Base-by-base conservation (phyloP, 2,797 vertebrate genomes). In the Tenualosa ilisha region DNA sequence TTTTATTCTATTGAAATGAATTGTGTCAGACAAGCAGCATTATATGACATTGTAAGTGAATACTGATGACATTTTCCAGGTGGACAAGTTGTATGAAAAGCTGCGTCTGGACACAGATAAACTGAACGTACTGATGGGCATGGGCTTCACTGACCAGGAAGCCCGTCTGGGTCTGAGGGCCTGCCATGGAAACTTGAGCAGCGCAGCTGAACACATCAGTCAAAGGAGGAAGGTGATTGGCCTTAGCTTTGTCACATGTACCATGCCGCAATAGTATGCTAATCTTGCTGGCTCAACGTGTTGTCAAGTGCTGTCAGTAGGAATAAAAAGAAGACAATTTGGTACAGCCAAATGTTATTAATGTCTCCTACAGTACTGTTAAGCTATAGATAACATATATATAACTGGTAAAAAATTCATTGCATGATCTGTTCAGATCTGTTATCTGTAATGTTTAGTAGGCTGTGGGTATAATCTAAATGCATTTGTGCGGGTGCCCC, bases 81-180 rank as follows among this genome's bases (percentile, higher is more conserved):
- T 96, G 13, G 95, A 96, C 79, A 84, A 83, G 1, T 93, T 99
- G 83, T 97, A 96, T 26, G 86, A 89, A 7, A 95, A 96, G 61
- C 91, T 99, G 4, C 90, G 90, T 89, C 94, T 96, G 20, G 97
- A 99, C 90, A 95, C 97, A 0, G 93, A 93, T 0, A 97, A 98
- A 85, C 95, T 99, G 89, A 86, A 90, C 26, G 91, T 92, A 87
- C 93, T 99, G 86, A 90, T 96, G 49, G 84, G 90, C 31, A 88
- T 99, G 92, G 98, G 97, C 0, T 99, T 97, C 92, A 96, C 94
- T 0, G 96, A 97, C 22, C 96, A 97, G 92, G 98, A 99, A 82
- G 96, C 97, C 40, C 97, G 98, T 0, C 95, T 99, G 0, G 97
- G 97, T 6, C 95, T 99, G 79, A 89, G 98, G 86, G 98, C 98